Conservation (phyloP, 2,113 vertebrate species). For the Patagioenas fasciata region DNA sequence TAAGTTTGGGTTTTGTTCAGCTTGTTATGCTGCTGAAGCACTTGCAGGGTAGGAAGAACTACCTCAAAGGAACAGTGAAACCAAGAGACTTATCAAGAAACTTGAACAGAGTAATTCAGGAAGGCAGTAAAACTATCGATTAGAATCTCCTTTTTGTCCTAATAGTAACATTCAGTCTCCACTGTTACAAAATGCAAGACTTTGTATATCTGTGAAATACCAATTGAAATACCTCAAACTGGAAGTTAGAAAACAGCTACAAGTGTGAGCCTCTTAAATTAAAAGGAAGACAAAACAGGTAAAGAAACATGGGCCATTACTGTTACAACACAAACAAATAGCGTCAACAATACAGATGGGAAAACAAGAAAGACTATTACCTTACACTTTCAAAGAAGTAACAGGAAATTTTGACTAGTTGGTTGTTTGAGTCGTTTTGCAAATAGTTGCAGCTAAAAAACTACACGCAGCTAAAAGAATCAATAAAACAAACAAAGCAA, state of each 20-base stretch:
- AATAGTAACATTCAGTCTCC: not conserved
- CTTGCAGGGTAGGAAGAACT: not conserved
- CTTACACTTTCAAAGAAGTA: not conserved
- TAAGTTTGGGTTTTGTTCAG: accelerated
- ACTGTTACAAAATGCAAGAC: not conserved
- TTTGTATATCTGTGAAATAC: not conserved
- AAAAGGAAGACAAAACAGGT: not conserved
- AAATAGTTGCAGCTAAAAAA: not conserved
- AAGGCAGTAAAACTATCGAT: not conserved
- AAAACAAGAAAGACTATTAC: not conserved
- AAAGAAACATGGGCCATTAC: not conserved
- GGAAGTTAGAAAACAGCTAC: not conserved
- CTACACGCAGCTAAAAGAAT: not conserved
- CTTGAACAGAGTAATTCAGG: not conserved
- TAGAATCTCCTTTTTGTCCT: not conserved
- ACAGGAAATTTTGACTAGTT: not conserved
- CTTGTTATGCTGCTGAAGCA: not conserved
- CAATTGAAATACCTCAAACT: not conserved
- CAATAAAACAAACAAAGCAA: not conserved
- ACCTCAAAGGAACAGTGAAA: not conserved
- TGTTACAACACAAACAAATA: not conserved
- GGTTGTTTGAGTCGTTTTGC: not conserved
- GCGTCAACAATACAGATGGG: not conserved
- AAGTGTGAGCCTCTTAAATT: not conserved
- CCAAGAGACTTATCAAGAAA: not conserved